These are phyloP conservation scores for Drosophila testacea DNA, from an alignment of 2,888 invertebrate species.

Conservation along the genomic window DNA sequence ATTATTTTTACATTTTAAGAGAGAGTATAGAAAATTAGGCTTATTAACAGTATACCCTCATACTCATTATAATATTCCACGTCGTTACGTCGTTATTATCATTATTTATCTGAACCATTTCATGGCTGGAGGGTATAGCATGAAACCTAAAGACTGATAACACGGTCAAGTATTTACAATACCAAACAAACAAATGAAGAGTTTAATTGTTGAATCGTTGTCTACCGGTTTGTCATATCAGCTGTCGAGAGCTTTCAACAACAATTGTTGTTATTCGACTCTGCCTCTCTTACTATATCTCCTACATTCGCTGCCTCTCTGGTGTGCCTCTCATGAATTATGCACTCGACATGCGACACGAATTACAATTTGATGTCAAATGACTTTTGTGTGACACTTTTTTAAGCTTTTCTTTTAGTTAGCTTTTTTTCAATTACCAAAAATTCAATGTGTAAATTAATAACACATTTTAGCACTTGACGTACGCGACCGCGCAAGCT, in stretches of 20 bases:
- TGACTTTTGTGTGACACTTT: slow-evolving; percentile 26
- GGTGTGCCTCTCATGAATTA: slow-evolving; percentile 39
- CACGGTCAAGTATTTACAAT: slow-evolving; percentile 13
- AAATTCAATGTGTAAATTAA: slow-evolving; percentile 85
- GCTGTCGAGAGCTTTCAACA: slow-evolving; percentile 48
- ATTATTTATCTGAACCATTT: neutral
- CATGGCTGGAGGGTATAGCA: slow-evolving; percentile 4
- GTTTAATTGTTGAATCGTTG: slow-evolving; percentile 35
- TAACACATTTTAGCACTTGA: slow-evolving; percentile 84
- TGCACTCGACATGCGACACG: slow-evolving; percentile 56
- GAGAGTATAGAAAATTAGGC: neutral
- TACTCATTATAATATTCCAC: neutral
- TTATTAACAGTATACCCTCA: neutral
- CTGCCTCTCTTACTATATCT: neutral
- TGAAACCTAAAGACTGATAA: slow-evolving; percentile 5
- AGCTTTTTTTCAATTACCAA: slow-evolving; percentile 79
- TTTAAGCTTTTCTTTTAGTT: slow-evolving; percentile 1
- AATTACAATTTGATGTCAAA: slow-evolving; percentile 43
- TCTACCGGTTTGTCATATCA: slow-evolving; percentile 51
- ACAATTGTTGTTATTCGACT: slow-evolving; percentile 19
- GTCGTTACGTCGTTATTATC: neutral
- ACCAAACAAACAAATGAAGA: slow-evolving; percentile 27
- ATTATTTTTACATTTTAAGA: neutral
- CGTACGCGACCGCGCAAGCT: slow-evolving; percentile 83
- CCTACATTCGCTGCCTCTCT: neutral